These are phyloP conservation scores for Ylistrum balloti DNA, from an alignment of 1,140 invertebrate species.

Conservation along the genomic window DNA sequence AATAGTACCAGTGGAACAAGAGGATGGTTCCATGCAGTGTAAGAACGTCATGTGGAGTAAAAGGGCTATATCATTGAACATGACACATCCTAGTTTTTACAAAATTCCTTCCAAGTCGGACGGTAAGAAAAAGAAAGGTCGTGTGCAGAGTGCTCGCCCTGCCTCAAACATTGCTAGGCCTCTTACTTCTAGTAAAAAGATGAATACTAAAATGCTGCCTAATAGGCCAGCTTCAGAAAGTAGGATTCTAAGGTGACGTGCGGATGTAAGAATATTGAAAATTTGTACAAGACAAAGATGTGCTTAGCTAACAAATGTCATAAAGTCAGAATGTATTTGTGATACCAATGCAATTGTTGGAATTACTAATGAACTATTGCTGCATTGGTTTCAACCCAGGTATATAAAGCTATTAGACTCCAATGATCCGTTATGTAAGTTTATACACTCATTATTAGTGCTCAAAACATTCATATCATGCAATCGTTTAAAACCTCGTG, in stretches of 20 bases:
- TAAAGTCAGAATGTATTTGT: no score
- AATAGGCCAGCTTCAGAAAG: slow-evolving; percentile 7
- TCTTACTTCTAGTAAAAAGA: background rate
- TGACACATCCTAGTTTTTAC: slow-evolving; percentile 49
- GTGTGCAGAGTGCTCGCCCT: background rate
- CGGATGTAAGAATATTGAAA: no score
- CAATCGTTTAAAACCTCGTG: no score
- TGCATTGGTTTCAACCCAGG: no score
- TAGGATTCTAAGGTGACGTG: background rate
- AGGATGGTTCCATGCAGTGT: slow-evolving; percentile 64
- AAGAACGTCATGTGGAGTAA: slow-evolving; percentile 73
- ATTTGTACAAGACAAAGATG: no score
- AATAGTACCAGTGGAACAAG: slow-evolving; percentile 63
- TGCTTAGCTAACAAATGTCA: no score
- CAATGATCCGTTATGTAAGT: no score
- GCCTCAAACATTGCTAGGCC: background rate
- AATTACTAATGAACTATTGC: no score
- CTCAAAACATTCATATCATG: no score
- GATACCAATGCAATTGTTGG: no score
- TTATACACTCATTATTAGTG: no score
- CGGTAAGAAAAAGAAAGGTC: background rate
- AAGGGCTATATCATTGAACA: slow-evolving; percentile 51
- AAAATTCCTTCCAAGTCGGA: background rate
- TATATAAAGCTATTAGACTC: no score
- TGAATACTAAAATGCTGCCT: background rate